Conservation (phyloP, 2,113 vertebrate genomes). For the Mormyrus lacerda region DNA sequence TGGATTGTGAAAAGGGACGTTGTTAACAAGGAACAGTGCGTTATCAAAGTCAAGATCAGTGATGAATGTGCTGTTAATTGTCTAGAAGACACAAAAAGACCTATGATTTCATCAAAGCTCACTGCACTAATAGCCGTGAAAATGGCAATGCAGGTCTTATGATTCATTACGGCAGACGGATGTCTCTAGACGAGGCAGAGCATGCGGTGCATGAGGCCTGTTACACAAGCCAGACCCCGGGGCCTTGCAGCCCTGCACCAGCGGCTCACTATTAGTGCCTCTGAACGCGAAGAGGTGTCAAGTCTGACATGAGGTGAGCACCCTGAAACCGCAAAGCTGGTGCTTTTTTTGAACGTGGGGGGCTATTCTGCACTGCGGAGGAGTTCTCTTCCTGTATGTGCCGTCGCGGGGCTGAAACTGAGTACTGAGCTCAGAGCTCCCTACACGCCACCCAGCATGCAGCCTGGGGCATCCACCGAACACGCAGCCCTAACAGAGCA, state of each 20-base stretch:
- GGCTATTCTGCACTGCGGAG: conserved; percentile 21
- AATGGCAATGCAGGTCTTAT: neutral
- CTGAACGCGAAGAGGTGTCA: neutral
- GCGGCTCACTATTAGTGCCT: neutral
- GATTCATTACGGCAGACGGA: neutral
- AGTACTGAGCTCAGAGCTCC: neutral
- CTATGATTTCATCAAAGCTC: neutral
- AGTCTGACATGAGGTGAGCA: conserved; percentile 28
- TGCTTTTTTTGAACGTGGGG: conserved; percentile 40
- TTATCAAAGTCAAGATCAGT: neutral
- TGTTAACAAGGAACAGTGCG: neutral
- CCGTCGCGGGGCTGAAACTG: neutral
- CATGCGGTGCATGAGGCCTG: neutral
- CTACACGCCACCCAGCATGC: neutral
- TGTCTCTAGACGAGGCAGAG: neutral
- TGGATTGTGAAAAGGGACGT: neutral
- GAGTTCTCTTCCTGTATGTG: conserved; percentile 14
- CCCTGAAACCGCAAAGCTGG: conserved; percentile 52
- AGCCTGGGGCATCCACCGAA: neutral
- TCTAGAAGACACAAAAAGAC: neutral
- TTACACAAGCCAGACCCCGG: neutral
- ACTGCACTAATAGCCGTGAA: neutral
- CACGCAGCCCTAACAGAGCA: too few relatives aligned
- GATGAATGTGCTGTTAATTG: neutral
- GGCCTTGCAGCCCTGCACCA: neutral